Evolutionary conservation across 2,797 vertebrate genomes (phyloP).

Genomic region (Leptoclinus maculatus): DNA sequence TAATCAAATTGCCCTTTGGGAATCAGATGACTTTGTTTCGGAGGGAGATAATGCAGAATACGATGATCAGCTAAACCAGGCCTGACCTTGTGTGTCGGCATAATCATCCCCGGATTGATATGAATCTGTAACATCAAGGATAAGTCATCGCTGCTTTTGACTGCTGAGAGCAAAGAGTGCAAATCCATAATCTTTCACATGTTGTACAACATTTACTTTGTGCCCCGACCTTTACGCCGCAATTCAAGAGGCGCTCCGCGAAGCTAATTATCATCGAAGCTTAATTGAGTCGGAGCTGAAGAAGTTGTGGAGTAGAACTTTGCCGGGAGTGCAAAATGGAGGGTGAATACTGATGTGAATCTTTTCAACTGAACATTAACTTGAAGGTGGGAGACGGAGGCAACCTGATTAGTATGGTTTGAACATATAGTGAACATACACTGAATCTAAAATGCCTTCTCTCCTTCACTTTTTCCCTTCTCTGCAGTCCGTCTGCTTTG

Average conservation of each 20-base stretch:
- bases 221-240: constrained; percentile 65
- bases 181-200: constrained; percentile 55
- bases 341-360: constrained; percentile 46
- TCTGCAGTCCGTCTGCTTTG: constrained; percentile 81
- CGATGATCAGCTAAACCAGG: constrained; percentile 68
- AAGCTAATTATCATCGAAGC: constrained; percentile 68
- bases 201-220: constrained; percentile 65
- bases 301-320: constrained; percentile 58
- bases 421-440: not conserved
- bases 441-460: constrained; percentile 36
- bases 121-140: constrained; percentile 65
- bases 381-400: not conserved
- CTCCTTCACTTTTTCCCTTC: constrained; percentile 52
- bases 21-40: constrained; percentile 74
- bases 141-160: constrained; percentile 43
- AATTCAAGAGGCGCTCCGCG: constrained; percentile 43
- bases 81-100: constrained; percentile 66
- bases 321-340: constrained; percentile 39
- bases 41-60: constrained; percentile 66
- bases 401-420: constrained; percentile 29
- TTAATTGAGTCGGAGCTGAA: constrained; percentile 60
- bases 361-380: constrained; percentile 18
- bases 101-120: constrained; percentile 68
- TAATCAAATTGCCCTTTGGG: constrained; percentile 70
- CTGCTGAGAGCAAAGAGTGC: constrained; percentile 43